Evolutionary conservation across 2,888 invertebrate genomes (phyloP), one percentile per base, ranked within the genome.

Genomic region (Mythimna vitellina): DNA sequence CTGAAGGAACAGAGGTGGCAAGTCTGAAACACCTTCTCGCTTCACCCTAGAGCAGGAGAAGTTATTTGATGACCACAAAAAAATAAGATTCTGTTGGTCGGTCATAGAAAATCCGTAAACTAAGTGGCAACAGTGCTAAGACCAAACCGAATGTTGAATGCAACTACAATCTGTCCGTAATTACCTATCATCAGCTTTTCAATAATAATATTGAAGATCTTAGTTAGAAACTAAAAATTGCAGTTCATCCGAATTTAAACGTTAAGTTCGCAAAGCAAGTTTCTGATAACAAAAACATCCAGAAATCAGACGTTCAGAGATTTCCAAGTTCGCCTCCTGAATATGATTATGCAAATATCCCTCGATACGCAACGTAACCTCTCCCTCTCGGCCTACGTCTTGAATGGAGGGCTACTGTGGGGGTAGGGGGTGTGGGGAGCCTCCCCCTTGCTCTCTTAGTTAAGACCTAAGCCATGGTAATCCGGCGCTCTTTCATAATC

Each of bases 341-440:
- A 89, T 91, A 87, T 87, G 86, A 89, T 92, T 92, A 92, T 90
- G 92, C 89, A 92, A 92, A 92, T 90, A 81, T 35, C 57, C 73
- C 79, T 81, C 76, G 74, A 72, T 73, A 83, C 81, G 87, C 85
- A 86, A 75, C 82, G 88, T 88, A 88, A 88, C 86, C 80, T 76
- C 76, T 74, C 82, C 70, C 80, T 78, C 80, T 78, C 79, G 53
- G 63, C 76, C 68, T 74, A 73, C 81, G 74, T 78, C 78, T 85
- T 91, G 90, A 92, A 92, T 92, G 92, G 78, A 64, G 73, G 42
- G 76, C 25, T 60, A 49, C 71, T 66, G 73, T 53, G 49, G 42
- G 68, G 42, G 69, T 51, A 9, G 25, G 14, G 60, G 58, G 70
- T 56, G 35, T 62, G 78, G 60, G 70, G 70, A 42, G 29, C 35